These are phyloP conservation scores for Netelia melanura DNA, from an alignment of 2,888 invertebrate genomes.

Conservation along the genomic window DNA sequence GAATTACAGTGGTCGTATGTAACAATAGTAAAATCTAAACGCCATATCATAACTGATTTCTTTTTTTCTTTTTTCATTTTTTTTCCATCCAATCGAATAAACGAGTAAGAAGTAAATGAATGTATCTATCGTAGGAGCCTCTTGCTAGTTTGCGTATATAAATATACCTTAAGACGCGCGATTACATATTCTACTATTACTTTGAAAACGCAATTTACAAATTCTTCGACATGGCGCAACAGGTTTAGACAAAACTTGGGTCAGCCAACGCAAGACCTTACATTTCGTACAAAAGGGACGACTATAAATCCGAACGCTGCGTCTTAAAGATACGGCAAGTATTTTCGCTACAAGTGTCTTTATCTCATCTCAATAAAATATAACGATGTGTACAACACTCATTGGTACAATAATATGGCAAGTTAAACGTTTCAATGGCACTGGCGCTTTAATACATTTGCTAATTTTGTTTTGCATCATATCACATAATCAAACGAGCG, in stretches of 20 bases:
- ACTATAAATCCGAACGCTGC: too few relatives aligned
- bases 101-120: slow-evolving; percentile 53
- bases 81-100: slow-evolving; percentile 63
- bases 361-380: slow-evolving; percentile 37
- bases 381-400: slow-evolving; percentile 66
- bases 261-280: not conserved
- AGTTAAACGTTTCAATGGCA: slow-evolving; percentile 73
- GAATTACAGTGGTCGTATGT: slow-evolving; percentile 43
- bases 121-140: slow-evolving; percentile 56
- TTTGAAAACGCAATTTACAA: not conserved
- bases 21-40: slow-evolving; percentile 66
- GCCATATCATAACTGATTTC: slow-evolving; percentile 38
- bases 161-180: slow-evolving; percentile 29
- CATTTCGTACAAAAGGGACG: too few relatives aligned
- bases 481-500: slow-evolving; percentile 45
- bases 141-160: slow-evolving; percentile 35
- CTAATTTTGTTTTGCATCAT: slow-evolving; percentile 58
- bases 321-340: slow-evolving; percentile 71
- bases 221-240: too few relatives aligned
- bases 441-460: slow-evolving; percentile 51
- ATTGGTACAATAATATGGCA: slow-evolving; percentile 75
- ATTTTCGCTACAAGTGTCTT: slow-evolving; percentile 35
- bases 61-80: slow-evolving; percentile 20
- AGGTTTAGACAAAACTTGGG: not conserved
- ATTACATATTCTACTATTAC: too few relatives aligned